Base-by-base conservation (phyloP, 2,113 vertebrate species). In the Melanocharis versteri region DNA sequence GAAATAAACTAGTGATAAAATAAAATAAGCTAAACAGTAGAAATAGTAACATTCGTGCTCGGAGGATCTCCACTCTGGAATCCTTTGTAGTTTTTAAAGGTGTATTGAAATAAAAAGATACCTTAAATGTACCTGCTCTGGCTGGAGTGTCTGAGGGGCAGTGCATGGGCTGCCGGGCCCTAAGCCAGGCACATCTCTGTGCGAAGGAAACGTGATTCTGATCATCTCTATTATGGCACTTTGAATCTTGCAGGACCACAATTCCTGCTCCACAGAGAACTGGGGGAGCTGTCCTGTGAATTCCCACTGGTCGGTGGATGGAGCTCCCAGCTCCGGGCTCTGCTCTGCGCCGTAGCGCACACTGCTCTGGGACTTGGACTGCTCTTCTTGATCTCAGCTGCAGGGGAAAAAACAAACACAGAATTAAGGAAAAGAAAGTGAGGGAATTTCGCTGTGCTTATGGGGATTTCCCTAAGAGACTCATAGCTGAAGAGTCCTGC, bases 321-420 rank as follows among this genome's bases (percentile, higher is more conserved):
- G 37, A 71, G 40, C 54, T 78, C 42, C 48, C 19, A 37, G n/a
- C 77, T 91, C 39, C 13, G 20, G 75, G 39, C 69, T 28, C 31
- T 79, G 82, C 65, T 57, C 18, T 0, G 0, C 37, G 11, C 70
- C 0, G 0, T 4, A 40, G 20, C 6, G 1, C 54, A 85, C 6
- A 1, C 31, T 44, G 31, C 26, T 45, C 53, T 77, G 78, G 51
- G n/a, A 16, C 27, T 47, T 14, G 1, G 15, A 7, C 53, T 95
- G 58, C 50, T 57, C 20, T 11, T 30, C 26, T 48, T 75, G 37
- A 40, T 69, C 47, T 66, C 33, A 33, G 42, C 37, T 54, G 33
- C 51, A 90, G 70, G 39, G 56, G 47, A 13, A 42, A 57, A 53
- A 47, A 3, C 18, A 65, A 57, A 15, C 0, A 1, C 30, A 22